These are phyloP conservation scores for Yponomeuta cagnagella DNA, from an alignment of 2,888 invertebrate genomes.

Conservation along the genomic window DNA sequence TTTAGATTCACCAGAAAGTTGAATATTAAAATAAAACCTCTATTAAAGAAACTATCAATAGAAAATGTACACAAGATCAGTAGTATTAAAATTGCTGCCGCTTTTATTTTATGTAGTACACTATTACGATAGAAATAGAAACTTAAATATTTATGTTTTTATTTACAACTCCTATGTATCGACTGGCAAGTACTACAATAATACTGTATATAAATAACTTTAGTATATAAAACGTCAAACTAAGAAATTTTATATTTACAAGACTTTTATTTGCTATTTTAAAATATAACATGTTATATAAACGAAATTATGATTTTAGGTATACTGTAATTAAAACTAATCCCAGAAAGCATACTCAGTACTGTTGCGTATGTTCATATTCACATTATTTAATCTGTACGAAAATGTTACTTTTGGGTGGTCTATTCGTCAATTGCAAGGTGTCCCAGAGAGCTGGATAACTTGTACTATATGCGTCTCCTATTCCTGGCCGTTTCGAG, in stretches of 20 bases:
- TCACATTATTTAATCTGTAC: not conserved
- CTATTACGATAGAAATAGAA: slow-evolving; percentile 18
- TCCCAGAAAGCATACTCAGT: not conserved
- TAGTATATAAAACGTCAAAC: slow-evolving; percentile 30
- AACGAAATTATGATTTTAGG: not conserved
- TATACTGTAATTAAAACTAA: not conserved
- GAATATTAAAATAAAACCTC: slow-evolving; percentile 22
- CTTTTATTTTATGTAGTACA: slow-evolving; percentile 17
- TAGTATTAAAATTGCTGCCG: slow-evolving; percentile 20
- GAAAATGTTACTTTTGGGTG: not conserved
- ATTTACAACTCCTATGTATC: slow-evolving; percentile 27
- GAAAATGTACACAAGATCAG: slow-evolving; percentile 15
- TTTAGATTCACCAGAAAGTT: slow-evolving; percentile 23
- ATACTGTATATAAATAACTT: slow-evolving; percentile 68
- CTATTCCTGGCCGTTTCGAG: too few relatives aligned
- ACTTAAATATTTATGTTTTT: slow-evolving; percentile 13
- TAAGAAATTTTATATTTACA: slow-evolving; percentile 35
- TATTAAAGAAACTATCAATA: slow-evolving; percentile 5
- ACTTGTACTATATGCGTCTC: too few relatives aligned
- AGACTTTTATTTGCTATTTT: slow-evolving; percentile 15
- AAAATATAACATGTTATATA: slow-evolving; percentile 4
- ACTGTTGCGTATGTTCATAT: not conserved
- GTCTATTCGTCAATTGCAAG: too few relatives aligned
- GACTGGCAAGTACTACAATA: slow-evolving; percentile 66
- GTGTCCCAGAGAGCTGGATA: too few relatives aligned